Conservation (phyloP, 2,888 invertebrate genomes). For the Achlya flavicornis region DNA sequence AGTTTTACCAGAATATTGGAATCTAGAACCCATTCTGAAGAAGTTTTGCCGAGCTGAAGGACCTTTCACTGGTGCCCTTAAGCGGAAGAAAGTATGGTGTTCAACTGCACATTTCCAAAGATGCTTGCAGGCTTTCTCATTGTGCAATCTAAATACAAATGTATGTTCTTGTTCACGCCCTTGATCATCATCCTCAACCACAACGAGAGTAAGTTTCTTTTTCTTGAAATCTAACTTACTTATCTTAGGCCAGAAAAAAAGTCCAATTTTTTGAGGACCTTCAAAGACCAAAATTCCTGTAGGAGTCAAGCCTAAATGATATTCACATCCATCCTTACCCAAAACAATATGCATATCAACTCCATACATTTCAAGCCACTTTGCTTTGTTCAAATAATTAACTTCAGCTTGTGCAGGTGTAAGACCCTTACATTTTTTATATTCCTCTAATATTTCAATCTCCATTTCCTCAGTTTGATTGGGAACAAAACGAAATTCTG, state of each 20-base stretch:
- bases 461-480: conserved; percentile 99
- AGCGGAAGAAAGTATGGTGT: conserved; percentile 99
- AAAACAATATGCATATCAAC: conserved; percentile 99
- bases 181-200: conserved; percentile 99
- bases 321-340: conserved; percentile 98
- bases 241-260: conserved; percentile 99
- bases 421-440: conserved; percentile 92
- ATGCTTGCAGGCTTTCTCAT: conserved; percentile 99
- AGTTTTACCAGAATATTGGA: conserved; percentile 96
- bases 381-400: conserved; percentile 96
- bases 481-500: conserved; percentile 98
- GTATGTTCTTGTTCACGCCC: conserved; percentile 99
- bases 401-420: conserved; percentile 98
- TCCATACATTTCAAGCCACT: conserved; percentile 99
- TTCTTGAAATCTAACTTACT: conserved; percentile 98
- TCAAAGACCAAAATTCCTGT: conserved; percentile 99
- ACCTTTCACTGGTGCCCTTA: conserved; percentile 94
- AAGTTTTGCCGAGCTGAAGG: conserved; percentile 96
- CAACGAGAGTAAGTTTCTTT: conserved; percentile 97
- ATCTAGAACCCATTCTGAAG: conserved; percentile 99
- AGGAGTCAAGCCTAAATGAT: conserved; percentile 97
- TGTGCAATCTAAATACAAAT: conserved; percentile 97
- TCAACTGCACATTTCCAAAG: conserved; percentile 99
- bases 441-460: conserved; percentile 95
- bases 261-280: conserved; percentile 97